Conservation (phyloP, 1,140 invertebrate genomes). For the Temnothorax longispinosus region DNA sequence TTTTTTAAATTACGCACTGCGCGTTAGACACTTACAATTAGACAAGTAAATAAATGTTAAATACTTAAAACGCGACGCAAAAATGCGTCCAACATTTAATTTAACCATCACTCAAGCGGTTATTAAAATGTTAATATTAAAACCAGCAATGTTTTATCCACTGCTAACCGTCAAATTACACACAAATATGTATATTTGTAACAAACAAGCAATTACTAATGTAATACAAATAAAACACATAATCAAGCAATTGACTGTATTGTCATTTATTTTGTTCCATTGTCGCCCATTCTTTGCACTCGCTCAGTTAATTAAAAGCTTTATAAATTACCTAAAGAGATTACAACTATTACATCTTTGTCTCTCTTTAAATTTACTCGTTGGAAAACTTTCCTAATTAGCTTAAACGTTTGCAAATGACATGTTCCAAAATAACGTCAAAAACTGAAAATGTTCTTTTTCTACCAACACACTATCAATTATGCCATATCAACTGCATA, state of each 20-base stretch:
- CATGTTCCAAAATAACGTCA: neutral
- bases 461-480: neutral
- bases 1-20: neutral
- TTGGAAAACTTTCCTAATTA: neutral
- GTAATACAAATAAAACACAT: neutral
- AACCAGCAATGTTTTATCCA: neutral
- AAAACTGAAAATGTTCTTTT: neutral
- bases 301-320: neutral
- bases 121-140: slow-evolving; percentile 2
- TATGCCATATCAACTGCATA: slow-evolving; percentile 15
- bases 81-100: neutral
- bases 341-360: neutral
- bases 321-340: neutral
- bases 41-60: neutral
- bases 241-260: neutral
- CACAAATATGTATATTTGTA: neutral
- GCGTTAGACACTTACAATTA: neutral
- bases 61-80: neutral
- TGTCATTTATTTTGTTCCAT: neutral
- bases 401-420: neutral
- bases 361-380: neutral
- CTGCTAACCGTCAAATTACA: neutral
- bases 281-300: slow-evolving; percentile 1
- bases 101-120: neutral
- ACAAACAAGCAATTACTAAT: neutral